A percentile compares a stretch with the other conserved stretches of the same genome.
phyloP scores from a whole-genome alignment of 2,113 vertebrate species.

The Dicrurus megarhynchus region DNA sequence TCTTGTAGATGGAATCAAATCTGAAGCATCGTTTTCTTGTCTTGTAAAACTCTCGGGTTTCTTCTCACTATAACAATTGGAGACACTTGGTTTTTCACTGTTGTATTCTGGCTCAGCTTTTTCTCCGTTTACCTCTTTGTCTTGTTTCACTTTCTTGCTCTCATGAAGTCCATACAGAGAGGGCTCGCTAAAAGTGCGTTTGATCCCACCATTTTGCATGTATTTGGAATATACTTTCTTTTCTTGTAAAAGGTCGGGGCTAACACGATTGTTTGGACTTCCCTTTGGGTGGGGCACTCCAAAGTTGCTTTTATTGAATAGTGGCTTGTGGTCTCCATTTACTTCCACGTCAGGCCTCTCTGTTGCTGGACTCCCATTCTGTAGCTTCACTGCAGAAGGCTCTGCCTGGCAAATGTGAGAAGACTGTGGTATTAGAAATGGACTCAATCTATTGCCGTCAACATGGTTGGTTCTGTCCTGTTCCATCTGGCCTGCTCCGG shows the following conservation, averaged over 20 bases:
- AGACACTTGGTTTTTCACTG: conserved; percentile 54
- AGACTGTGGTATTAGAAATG: conserved; percentile 79
- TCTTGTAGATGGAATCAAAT: conserved; percentile 67
- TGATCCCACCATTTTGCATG: conserved; percentile 87
- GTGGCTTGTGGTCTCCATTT: conserved; percentile 80
- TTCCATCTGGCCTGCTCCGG: conserved; percentile 98
- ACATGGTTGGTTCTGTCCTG: conserved; percentile 90
- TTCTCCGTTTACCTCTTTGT: conserved; percentile 78
- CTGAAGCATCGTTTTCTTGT: conserved; percentile 68
- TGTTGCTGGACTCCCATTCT: conserved; percentile 83
- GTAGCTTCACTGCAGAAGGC: conserved; percentile 75
- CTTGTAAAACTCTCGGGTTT: conserved; percentile 29
- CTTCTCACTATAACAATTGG: conserved; percentile 59
- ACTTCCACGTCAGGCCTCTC: conserved; percentile 75
- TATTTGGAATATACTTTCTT: conserved; percentile 73
- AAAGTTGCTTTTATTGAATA: conserved; percentile 72
- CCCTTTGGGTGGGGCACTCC: conserved; percentile 75
- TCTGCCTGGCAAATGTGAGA: conserved; percentile 76
- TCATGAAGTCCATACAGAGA: conserved; percentile 77
- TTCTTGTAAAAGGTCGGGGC: conserved; percentile 73
- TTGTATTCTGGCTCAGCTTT: conserved; percentile 56
- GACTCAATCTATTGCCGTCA: conserved; percentile 88
- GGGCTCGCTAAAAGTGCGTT: conserved; percentile 80
- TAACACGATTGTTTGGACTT: conserved; percentile 72
- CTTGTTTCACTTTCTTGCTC: conserved; percentile 81